Evolutionary conservation across 1,140 invertebrate species (phyloP).

Genomic region (Caerostris darwini): DNA sequence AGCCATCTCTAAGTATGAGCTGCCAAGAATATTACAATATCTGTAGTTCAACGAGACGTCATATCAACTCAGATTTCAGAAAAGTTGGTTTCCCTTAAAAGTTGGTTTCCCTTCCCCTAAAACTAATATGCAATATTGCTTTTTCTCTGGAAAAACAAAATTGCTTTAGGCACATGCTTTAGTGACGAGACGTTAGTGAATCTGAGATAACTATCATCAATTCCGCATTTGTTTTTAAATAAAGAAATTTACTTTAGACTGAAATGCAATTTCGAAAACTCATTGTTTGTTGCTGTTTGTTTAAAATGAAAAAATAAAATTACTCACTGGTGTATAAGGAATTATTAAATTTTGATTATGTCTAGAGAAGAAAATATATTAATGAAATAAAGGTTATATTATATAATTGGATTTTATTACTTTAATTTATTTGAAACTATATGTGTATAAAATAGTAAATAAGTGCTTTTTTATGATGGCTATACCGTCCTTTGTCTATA

Average conservation of each 20-base stretch:
- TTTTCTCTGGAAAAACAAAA: neutral
- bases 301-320: too few species aligned
- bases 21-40: conserved; percentile 24
- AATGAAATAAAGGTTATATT: too few species aligned
- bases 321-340: too few species aligned
- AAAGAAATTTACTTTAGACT: neutral
- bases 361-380: too few species aligned
- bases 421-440: too few species aligned
- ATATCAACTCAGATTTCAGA: conserved; percentile 21
- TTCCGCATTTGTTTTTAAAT: neutral
- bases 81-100: conserved; percentile 30
- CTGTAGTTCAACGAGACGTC: neutral
- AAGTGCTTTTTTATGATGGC: too few species aligned
- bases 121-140: conserved; percentile 29
- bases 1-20: conserved; percentile 35
- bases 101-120: neutral
- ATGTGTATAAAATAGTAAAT: too few species aligned
- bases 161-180: neutral
- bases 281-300: neutral
- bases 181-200: neutral
- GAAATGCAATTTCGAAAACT: neutral
- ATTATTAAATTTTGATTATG: too few species aligned
- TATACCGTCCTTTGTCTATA: too few species aligned
- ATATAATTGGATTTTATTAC: too few species aligned
- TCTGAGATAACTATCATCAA: neutral